Evolutionary conservation across 2,888 invertebrate genomes (phyloP).

Genomic region (Drosophila flavopinicola): DNA sequence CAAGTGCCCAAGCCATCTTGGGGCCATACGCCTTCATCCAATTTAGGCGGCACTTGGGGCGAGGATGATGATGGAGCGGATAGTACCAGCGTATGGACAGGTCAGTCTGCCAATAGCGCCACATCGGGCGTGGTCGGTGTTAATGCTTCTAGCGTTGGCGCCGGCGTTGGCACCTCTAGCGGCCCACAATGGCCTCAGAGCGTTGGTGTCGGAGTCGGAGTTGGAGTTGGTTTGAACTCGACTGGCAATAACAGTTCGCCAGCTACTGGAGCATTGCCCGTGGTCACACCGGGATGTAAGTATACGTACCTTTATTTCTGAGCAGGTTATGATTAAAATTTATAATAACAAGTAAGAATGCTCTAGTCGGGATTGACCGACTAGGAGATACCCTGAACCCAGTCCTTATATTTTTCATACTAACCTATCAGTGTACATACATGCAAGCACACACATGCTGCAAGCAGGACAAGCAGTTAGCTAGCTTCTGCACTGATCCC

Average conservation of each 20-base stretch:
- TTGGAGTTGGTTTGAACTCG: constrained; percentile 65
- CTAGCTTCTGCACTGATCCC: no score
- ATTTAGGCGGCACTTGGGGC: constrained; percentile 97
- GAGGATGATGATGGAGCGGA: constrained; percentile 95
- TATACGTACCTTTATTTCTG: constrained; percentile 10
- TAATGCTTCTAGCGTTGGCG: constrained; percentile 69
- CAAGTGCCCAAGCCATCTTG: constrained; percentile 94
- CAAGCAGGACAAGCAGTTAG: no score
- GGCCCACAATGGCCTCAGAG: constrained; percentile 82
- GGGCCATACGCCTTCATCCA: constrained; percentile 96
- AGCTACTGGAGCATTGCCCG: constrained; percentile 56
- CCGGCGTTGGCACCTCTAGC: constrained; percentile 75
- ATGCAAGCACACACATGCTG: no score
- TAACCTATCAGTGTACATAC: no score
- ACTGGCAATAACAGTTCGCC: constrained; percentile 67
- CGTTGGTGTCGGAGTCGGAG: constrained; percentile 83
- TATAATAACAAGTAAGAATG: no score
- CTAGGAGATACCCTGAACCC: no score
- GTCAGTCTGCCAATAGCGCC: constrained; percentile 88
- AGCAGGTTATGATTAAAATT: background rate
- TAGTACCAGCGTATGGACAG: constrained; percentile 94
- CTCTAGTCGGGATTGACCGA: no score
- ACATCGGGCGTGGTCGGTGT: constrained; percentile 83
- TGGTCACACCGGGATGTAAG: constrained; percentile 67
- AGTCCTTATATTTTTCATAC: no score